These are phyloP conservation scores for Chaenocephalus aceratus DNA, from an alignment of 2,113 vertebrate genomes.

Conservation along the genomic window DNA sequence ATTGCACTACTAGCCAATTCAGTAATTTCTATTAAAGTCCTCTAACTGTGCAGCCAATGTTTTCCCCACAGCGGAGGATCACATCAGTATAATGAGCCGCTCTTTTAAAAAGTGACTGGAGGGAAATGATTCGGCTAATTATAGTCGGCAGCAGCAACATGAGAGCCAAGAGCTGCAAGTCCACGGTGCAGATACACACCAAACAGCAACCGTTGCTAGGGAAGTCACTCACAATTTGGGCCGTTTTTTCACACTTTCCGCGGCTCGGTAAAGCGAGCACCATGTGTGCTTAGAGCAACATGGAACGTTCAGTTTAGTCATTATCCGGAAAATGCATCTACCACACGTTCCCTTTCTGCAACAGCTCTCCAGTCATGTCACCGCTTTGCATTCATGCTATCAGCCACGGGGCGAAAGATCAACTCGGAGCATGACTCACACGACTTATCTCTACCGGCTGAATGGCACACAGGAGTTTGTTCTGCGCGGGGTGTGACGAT, in stretches of 20 bases:
- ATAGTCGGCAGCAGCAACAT: constrained; percentile 67
- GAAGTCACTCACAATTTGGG: constrained; percentile 46
- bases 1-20: too few relatives aligned
- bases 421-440: constrained; percentile 38
- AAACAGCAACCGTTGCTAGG: constrained; percentile 76
- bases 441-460: constrained; percentile 12
- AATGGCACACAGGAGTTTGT: constrained; percentile 3
- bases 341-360: too few relatives aligned
- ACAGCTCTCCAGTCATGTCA: background rate
- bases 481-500: constrained; percentile 40
- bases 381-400: background rate
- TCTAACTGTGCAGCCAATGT: background rate
- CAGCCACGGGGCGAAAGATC: background rate
- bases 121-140: constrained; percentile 66
- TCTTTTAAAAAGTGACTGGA: constrained; percentile 47
- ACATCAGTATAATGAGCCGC: constrained; percentile 40
- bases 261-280: constrained; percentile 1
- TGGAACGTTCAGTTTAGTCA: constrained; percentile 8
- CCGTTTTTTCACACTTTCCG: background rate
- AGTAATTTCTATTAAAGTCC: too few relatives aligned
- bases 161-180: constrained; percentile 46
- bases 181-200: constrained; percentile 36
- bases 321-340: background rate
- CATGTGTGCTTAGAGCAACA: constrained; percentile 1
- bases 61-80: constrained; percentile 44